Evolutionary conservation across 2,113 vertebrate genomes (phyloP).

Genomic region (Alectura lathami): DNA sequence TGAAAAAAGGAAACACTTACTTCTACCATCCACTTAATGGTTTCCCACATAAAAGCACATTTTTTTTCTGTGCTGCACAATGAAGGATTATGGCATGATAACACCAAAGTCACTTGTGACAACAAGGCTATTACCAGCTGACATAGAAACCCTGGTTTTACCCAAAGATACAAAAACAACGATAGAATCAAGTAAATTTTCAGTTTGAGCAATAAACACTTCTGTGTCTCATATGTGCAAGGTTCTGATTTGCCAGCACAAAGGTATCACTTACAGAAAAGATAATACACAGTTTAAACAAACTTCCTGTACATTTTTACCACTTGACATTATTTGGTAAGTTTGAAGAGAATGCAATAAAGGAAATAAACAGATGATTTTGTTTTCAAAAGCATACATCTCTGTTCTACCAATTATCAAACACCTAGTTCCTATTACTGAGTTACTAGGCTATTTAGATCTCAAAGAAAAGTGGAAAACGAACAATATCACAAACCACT

Average conservation of each 20-base stretch:
- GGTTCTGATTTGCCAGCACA: background rate
- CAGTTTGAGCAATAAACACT: background rate
- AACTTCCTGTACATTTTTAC: background rate
- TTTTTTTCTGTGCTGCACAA: background rate
- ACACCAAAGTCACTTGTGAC: background rate
- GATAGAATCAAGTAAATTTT: background rate
- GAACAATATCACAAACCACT: background rate
- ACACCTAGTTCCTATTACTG: background rate
- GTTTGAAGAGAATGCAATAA: background rate
- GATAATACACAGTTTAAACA: background rate
- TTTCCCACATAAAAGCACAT: background rate
- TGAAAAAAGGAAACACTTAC: background rate
- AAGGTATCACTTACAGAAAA: background rate
- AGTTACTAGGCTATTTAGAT: background rate
- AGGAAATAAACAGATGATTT: background rate
- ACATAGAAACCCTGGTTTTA: background rate
- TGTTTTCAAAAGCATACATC: background rate
- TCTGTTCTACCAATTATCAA: background rate
- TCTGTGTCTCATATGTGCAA: background rate
- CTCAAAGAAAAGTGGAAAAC: background rate
- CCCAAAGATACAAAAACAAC: background rate
- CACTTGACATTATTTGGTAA: background rate
- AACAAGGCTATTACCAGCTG: background rate
- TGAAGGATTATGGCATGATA: background rate
- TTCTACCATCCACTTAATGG: background rate